Evolutionary conservation across 2,888 invertebrate genomes (phyloP).

Genomic region (Stenchaetothrips biformis): DNA sequence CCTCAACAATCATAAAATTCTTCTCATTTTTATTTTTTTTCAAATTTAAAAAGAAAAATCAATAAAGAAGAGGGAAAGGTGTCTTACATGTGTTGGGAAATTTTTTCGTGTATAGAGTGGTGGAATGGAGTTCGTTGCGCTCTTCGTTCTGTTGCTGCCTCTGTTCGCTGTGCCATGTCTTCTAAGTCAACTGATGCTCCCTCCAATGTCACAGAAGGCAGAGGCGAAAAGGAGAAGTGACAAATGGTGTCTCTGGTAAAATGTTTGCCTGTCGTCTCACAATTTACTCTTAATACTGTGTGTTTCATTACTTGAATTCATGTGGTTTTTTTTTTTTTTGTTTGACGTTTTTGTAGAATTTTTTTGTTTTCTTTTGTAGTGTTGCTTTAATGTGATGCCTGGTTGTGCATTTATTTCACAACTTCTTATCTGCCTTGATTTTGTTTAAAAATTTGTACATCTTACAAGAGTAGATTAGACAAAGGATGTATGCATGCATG

Average conservation of each 20-base stretch:
- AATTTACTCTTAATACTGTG: not conserved
- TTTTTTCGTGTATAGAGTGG: conserved; percentile 26
- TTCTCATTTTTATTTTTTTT: not conserved
- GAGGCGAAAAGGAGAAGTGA: conserved; percentile 48
- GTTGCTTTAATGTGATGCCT: not conserved
- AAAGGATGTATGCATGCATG: no score
- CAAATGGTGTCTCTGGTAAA: conserved; percentile 28
- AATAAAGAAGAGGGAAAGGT: not conserved
- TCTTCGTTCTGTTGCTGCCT: conserved; percentile 18
- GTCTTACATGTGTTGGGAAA: not conserved
- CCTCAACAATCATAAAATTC: not conserved
- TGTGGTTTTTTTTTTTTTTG: not conserved
- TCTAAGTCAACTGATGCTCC: conserved; percentile 38
- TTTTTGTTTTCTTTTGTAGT: not conserved
- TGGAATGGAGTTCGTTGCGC: conserved; percentile 26
- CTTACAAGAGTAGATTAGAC: no score
- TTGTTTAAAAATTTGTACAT: no score
- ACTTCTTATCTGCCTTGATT: no score
- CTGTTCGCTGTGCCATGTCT: conserved; percentile 15
- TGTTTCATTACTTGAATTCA: not conserved
- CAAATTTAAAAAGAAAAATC: not conserved
- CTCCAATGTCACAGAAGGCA: conserved; percentile 43
- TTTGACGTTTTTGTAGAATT: not conserved
- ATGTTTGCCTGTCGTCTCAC: conserved; percentile 26
- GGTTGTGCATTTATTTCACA: no score